Evolutionary conservation across 2,113 vertebrate genomes (phyloP), one percentile per base, ranked within the genome.

Genomic region (Verasper variegatus): DNA sequence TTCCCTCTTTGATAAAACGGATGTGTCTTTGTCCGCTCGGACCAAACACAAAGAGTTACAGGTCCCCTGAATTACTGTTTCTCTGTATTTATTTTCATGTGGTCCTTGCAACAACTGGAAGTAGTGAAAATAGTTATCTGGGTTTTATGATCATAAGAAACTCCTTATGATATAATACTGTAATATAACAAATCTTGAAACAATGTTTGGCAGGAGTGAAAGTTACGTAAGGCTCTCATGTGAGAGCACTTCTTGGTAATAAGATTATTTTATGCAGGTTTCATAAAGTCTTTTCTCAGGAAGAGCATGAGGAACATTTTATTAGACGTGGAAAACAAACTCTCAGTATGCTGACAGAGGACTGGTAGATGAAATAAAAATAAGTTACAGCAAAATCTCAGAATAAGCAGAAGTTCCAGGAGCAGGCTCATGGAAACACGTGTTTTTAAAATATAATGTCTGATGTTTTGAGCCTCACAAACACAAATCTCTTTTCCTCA

Each of bases 131-230:
- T 35, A 23, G 18, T 23, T 49, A 26, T 13, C 18, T 56, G 9
- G 10, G 20, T 56, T 66, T 65, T 69, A 47, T 68, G 21, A 42
- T 71, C 2, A 47, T 58, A 31, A 66, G 26, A 59, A 59, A 27
- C 13, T 56, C 21, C 12, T 49, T 11, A 45, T 62, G 15, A 68
- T 64, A 55, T 70, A 49, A 66, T 14, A 58, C 26, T n/a, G 64
- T n/a, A 64, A 35, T 64, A 68, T 66, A 76, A 73, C 68, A 64
- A 18, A 10, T 65, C 31, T 54, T 60, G 58, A 63, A 73, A 68
- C 13, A 65, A 49, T 56, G 18, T 49, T 14, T 62, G n/a, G 37
- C 23, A 42, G 35, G n/a, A 68, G 51, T 52, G 47, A 45, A 71
- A 1, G 31, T 57, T 58, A 51, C 66, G 56, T 51, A 67, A 74